A percentile compares a stretch with the other conserved stretches of the same genome.
These are phyloP conservation scores for Penaeus monodon DNA, from an alignment of 2,888 invertebrate species.

Conservation along the genomic window DNA sequence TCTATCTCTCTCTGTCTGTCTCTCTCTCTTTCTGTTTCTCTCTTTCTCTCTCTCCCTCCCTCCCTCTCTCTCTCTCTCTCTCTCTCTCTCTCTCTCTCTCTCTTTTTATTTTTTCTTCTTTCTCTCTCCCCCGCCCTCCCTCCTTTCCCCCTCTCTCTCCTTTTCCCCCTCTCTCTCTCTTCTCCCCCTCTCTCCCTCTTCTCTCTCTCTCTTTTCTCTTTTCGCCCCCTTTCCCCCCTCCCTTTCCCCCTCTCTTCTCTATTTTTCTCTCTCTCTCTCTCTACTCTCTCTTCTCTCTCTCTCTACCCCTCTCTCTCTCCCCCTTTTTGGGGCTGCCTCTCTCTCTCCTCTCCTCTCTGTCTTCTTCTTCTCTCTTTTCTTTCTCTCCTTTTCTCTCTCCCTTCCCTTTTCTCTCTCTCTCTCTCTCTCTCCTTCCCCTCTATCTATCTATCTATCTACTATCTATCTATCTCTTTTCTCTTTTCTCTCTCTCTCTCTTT, in stretches of 20 bases:
- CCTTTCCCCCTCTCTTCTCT: not conserved
- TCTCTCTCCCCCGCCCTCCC: not conserved
- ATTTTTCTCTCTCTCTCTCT: not conserved
- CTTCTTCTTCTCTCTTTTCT: too few relatives aligned
- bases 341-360: not conserved
- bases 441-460: not conserved
- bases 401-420: not conserved
- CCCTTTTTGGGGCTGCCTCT: too few relatives aligned
- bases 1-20: too few relatives aligned
- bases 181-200: not conserved
- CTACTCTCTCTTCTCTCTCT: not conserved
- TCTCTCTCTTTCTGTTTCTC: too few relatives aligned
- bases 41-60: not conserved
- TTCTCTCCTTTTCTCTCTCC: not conserved
- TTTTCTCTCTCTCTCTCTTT: not conserved
- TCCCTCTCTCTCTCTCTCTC: not conserved
- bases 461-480: too few relatives aligned
- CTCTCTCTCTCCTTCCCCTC: too few relatives aligned
- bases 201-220: not conserved
- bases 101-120: too few relatives aligned
- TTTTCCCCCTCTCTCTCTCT: constrained; percentile 10
- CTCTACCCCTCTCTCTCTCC: not conserved
- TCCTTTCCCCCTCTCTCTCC: not conserved
- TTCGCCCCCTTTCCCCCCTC: not conserved
- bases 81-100: too few relatives aligned